Evolutionary conservation across 1,140 invertebrate species (phyloP), one percentile per base, ranked within the genome.

Genomic region (Steinernema feltiae): DNA sequence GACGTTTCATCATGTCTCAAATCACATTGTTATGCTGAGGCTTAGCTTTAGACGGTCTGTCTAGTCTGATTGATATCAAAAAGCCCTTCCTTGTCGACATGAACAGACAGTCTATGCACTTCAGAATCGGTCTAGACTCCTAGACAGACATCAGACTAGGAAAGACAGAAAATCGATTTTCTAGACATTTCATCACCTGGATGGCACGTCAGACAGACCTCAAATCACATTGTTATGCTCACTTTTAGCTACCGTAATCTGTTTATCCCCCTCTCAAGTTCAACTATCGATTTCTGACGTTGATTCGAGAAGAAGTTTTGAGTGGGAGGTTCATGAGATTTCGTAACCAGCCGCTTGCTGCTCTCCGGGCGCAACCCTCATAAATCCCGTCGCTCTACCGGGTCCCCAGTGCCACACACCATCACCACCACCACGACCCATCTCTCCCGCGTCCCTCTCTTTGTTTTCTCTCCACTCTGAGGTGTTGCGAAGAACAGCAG

Each of bases 301-400:
- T 63, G 7, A 21, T 63, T 7, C 12, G 53, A 27, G 53, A 17
- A 3, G 15, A 27, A n/a, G n/a, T n/a, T n/a, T n/a, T n/a, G n/a
- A n/a, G n/a, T n/a, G n/a, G 53, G 53, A 41, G 7, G 35, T 41
- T 21, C 53, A 63, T 17, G 53, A 63, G 53, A 63, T 63, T 63
- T 63, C 53, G 53, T 21, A 7, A 63, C 15, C 53, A 17, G 53
- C 53, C 24, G 24, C 35, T 18, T 7, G 35, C 35, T 41, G 7
- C 35, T 18, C 35, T 41, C 35, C n/a, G n/a, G 35, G 35, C 35
- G 7, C 35, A 41, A 18, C 35, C 7, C 7, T 41, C 53, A 63
- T 63, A 63, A 63, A 63, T 63, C 53, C 24, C 53, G 53, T 27
- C 53, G 24, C 53, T 63, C n/a, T n/a, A 63, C 53, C 53, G 53